phyloP scores from a whole-genome alignment of 2,888 invertebrate genomes.

The Isoperla grammatica region DNA sequence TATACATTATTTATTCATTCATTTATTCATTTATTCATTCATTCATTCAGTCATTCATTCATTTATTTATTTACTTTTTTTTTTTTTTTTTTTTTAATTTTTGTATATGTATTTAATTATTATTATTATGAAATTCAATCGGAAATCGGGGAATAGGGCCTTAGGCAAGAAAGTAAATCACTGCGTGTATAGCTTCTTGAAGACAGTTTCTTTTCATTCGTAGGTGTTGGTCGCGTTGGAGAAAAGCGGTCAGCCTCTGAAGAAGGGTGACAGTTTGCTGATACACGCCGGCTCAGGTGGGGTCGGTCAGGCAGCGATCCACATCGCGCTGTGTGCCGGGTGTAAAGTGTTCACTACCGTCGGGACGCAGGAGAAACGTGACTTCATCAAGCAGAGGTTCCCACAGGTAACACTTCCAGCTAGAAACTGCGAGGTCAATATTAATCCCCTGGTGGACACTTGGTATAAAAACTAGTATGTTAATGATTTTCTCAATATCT shows the following conservation, averaged over 20 bases:
- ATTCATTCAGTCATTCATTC: too few relatives aligned
- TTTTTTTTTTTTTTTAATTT: too few relatives aligned
- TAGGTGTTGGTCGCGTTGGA: too few relatives aligned
- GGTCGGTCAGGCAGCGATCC: slow-evolving; percentile 73
- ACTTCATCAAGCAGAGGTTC: slow-evolving; percentile 55
- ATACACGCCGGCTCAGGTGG: slow-evolving; percentile 63
- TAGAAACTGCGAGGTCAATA: neutral
- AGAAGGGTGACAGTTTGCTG: slow-evolving; percentile 44
- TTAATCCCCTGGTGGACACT: neutral
- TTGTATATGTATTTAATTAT: too few relatives aligned
- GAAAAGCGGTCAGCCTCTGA: slow-evolving; percentile 21
- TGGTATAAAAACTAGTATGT: neutral
- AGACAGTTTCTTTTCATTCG: too few relatives aligned
- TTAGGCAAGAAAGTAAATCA: too few relatives aligned
- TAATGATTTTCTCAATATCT: neutral
- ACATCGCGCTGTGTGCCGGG: slow-evolving; percentile 58
- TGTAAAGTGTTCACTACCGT: slow-evolving; percentile 67
- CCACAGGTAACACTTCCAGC: slow-evolving; percentile 41
- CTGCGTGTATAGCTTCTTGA: too few relatives aligned
- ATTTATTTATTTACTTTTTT: too few relatives aligned
- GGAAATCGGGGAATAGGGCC: too few relatives aligned
- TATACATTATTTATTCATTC: too few relatives aligned
- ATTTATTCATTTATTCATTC: too few relatives aligned
- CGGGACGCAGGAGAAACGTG: slow-evolving; percentile 56
- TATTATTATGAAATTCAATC: too few relatives aligned